A percentile compares a stretch with the other conserved stretches of the same genome.
phyloP scores from a whole-genome alignment of 2,797 vertebrate species.

The Xenops minutus region DNA sequence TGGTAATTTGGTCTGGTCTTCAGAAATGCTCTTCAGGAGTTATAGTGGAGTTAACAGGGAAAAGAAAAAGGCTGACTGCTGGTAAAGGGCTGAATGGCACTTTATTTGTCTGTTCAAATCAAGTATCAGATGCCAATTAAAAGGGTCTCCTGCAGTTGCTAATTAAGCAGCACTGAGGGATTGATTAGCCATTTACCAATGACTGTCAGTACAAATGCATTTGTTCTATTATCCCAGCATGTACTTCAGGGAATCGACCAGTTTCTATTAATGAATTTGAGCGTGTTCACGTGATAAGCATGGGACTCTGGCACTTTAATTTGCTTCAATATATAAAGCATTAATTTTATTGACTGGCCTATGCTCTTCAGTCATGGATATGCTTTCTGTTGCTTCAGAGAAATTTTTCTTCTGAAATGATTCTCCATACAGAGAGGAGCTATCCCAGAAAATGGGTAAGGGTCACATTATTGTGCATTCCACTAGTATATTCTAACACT shows the following conservation, averaged over 20 bases:
- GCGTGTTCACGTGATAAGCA: neutral
- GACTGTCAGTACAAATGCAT: conserved; percentile 9
- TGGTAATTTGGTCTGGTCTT: neutral
- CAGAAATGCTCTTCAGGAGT: neutral
- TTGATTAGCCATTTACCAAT: conserved; percentile 57
- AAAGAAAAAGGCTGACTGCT: neutral
- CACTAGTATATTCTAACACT: neutral
- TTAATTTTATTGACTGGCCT: neutral
- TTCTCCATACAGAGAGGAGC: neutral
- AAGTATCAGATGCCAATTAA: conserved; percentile 50
- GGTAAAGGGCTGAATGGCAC: conserved; percentile 12
- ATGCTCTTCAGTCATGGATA: neutral
- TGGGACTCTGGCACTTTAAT: neutral
- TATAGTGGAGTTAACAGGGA: neutral
- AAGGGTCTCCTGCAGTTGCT: neutral
- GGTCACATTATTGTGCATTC: neutral
- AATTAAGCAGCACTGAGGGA: conserved; percentile 57
- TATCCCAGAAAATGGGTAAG: neutral
- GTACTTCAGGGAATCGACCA: neutral
- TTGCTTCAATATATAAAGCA: neutral
- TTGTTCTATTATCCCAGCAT: conserved; percentile 21
- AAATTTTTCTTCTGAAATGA: neutral
- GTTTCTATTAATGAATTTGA: neutral
- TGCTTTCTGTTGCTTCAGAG: neutral
- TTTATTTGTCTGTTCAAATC: conserved; percentile 45